Percentiles rank a stretch among this genome's conserved stretches.
Evolutionary conservation across 2,888 invertebrate species (phyloP).

Genomic region (Euproctis similis): DNA sequence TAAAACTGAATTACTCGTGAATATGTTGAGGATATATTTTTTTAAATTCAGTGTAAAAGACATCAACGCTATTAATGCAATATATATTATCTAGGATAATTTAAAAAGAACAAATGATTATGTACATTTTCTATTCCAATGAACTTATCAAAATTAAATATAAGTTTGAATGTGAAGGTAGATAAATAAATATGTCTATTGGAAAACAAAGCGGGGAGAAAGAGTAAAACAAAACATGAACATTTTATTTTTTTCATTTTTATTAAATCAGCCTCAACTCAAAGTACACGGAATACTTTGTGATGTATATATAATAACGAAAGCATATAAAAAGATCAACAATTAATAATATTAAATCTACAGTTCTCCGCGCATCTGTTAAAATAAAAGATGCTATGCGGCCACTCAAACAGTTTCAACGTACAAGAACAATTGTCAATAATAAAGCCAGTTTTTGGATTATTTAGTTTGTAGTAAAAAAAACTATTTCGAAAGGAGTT

Average conservation of each 20-base stretch:
- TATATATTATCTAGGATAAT: no score
- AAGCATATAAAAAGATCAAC: constrained; percentile 51
- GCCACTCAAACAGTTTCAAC: constrained; percentile 14
- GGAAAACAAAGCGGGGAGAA: no score
- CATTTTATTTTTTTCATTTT: constrained; percentile 51
- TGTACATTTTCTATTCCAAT: no score
- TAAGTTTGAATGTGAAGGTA: no score
- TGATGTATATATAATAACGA: constrained; percentile 46
- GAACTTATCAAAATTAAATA: no score
- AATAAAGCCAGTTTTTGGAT: constrained; percentile 8
- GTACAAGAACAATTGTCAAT: constrained; percentile 9
- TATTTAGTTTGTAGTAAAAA: constrained; percentile 9
- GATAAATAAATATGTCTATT: no score
- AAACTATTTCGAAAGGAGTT: constrained; percentile 14
- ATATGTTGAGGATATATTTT: no score
- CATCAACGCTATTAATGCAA: no score
- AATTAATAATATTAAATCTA: constrained; percentile 60
- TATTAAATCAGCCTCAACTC: constrained; percentile 69
- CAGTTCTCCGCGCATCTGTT: constrained; percentile 33
- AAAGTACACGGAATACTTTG: constrained; percentile 41
- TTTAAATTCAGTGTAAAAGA: no score
- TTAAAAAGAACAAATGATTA: no score
- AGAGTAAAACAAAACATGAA: constrained; percentile 24
- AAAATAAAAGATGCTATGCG: constrained; percentile 27
- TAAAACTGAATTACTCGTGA: no score